phyloP scores from a whole-genome alignment of 2,888 invertebrate genomes.

The Drosophila mettleri region DNA sequence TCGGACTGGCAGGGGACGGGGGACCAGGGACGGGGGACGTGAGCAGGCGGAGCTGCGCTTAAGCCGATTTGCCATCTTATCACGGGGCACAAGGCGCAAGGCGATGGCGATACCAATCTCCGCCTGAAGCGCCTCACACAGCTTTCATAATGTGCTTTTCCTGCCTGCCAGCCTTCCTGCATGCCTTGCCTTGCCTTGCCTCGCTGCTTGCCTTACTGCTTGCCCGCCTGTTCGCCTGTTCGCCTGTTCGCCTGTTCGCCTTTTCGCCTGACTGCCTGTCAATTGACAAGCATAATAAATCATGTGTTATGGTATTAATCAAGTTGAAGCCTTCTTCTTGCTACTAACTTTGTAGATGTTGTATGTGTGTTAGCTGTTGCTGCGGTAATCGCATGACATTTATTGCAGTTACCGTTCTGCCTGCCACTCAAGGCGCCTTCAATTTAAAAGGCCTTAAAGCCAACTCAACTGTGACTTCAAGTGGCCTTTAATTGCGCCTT shows the following conservation, averaged over 20 bases:
- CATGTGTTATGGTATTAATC: conserved; percentile 79
- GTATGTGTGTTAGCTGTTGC: conserved; percentile 35
- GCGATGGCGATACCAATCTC: conserved; percentile 63
- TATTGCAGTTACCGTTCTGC: conserved; percentile 64
- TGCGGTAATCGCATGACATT: conserved; percentile 75
- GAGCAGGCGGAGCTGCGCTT: conserved; percentile 39
- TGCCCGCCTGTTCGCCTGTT: conserved; percentile 22
- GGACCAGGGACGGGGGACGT: no score
- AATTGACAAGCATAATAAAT: conserved; percentile 79
- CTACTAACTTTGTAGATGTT: conserved; percentile 29
- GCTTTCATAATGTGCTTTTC: conserved; percentile 76
- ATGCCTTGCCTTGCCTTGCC: conserved; percentile 29
- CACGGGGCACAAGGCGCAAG: conserved; percentile 55
- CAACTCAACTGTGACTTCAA: conserved; percentile 25
- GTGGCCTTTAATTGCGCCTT: conserved; percentile 63
- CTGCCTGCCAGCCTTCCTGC: conserved; percentile 28
- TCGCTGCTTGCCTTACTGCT: conserved; percentile 29
- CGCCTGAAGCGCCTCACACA: conserved; percentile 52
- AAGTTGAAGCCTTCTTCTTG: conserved; percentile 61
- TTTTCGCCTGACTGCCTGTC: conserved; percentile 34
- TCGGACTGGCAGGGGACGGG: conserved; percentile 3
- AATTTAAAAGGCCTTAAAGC: conserved; percentile 57
- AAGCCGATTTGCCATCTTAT: conserved; percentile 80
- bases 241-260: conserved; percentile 22
- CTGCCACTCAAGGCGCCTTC: conserved; percentile 34